Conservation (phyloP, 1,140 invertebrate species). For the Eufriesea mexicana region DNA sequence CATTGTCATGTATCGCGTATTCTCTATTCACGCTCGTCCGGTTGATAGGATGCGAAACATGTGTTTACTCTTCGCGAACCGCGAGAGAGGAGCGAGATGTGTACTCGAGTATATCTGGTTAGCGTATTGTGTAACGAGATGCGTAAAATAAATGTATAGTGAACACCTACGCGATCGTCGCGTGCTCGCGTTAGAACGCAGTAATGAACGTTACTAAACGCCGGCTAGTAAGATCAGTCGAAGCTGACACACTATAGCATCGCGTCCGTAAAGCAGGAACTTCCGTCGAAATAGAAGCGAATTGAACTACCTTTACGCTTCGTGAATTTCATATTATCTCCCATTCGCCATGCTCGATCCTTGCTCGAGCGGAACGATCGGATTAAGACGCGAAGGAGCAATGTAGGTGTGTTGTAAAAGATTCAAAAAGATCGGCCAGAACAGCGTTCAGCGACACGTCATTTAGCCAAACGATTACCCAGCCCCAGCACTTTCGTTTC, state of each 20-base stretch:
- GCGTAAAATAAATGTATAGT: slow-evolving; percentile 17
- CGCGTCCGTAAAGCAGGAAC: slow-evolving; percentile 68
- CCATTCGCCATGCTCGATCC: slow-evolving; percentile 57
- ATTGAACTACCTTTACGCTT: slow-evolving; percentile 69
- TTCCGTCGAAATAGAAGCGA: slow-evolving; percentile 72
- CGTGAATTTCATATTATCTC: slow-evolving; percentile 68
- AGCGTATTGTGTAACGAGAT: slow-evolving; percentile 24
- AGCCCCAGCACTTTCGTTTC: neutral
- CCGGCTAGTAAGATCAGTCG: slow-evolving; percentile 54
- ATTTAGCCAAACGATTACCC: neutral
- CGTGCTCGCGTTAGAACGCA: neutral
- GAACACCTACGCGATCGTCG: slow-evolving; percentile 16
- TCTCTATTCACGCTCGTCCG: neutral
- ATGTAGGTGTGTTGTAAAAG: slow-evolving; percentile 35
- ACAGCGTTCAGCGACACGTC: too few relatives aligned
- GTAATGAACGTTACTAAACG: slow-evolving; percentile 29
- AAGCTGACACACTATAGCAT: slow-evolving; percentile 59
- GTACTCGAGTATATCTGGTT: slow-evolving; percentile 8
- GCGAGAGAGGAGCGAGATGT: neutral
- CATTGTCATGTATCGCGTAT: neutral
- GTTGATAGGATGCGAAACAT: neutral
- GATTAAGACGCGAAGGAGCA: slow-evolving; percentile 52
- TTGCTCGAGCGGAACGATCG: slow-evolving; percentile 59
- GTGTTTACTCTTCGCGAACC: slow-evolving; percentile 2
- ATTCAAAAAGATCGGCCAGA: neutral